phyloP scores from a whole-genome alignment of 2,888 invertebrate genomes.

The Charanyca ferruginea region DNA sequence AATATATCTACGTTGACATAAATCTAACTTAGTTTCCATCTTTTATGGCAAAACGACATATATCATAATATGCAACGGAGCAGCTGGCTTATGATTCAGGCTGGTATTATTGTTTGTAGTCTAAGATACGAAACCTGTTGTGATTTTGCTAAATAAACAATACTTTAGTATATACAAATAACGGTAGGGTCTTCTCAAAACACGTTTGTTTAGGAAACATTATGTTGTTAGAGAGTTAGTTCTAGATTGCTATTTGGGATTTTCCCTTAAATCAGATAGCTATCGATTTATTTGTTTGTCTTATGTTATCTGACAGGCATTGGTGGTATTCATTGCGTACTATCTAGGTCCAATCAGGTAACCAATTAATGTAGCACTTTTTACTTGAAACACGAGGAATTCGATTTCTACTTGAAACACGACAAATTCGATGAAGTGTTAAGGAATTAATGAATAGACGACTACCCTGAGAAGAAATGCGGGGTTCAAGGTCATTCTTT shows the following conservation, averaged over 20 bases:
- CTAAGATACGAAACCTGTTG: conserved; percentile 15
- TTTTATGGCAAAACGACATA: conserved; percentile 20
- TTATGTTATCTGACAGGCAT: background rate
- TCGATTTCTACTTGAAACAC: background rate
- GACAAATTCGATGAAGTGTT: too few relatives aligned
- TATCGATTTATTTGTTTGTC: conserved; percentile 21
- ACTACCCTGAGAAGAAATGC: too few relatives aligned
- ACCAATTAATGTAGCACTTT: conserved; percentile 11
- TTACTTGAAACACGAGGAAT: background rate
- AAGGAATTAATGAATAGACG: too few relatives aligned
- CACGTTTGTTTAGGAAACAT: conserved; percentile 38
- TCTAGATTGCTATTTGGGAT: background rate
- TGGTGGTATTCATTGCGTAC: conserved; percentile 9
- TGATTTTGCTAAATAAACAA: conserved; percentile 41
- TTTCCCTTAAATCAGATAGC: conserved; percentile 9
- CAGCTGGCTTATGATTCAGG: conserved; percentile 52
- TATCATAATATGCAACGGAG: conserved; percentile 39
- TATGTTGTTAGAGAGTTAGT: background rate
- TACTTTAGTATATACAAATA: conserved; percentile 25
- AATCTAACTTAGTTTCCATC: conserved; percentile 20
- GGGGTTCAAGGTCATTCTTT: too few relatives aligned
- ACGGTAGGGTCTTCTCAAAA: conserved; percentile 33
- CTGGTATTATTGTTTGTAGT: conserved; percentile 47
- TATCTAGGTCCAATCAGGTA: background rate
- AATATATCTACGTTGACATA: background rate